Conservation (phyloP, 2,888 invertebrate species). For the Panorpa germanica region DNA sequence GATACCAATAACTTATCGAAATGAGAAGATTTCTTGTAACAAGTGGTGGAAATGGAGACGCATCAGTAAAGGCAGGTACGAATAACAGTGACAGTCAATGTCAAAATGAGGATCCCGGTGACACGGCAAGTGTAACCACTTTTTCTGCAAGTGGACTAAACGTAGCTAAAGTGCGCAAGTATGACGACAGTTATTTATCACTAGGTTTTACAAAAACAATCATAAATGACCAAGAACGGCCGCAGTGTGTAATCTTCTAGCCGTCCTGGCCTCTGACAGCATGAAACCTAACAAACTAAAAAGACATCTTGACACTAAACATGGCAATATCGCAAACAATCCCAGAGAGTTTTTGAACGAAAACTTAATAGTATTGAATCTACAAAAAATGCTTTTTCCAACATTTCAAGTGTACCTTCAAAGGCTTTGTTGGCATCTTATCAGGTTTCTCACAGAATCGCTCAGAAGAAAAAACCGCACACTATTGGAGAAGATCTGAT, state of each 20-base stretch:
- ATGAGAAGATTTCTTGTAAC: too few relatives aligned
- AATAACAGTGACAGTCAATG: too few relatives aligned
- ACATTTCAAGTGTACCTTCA: slow-evolving; percentile 10
- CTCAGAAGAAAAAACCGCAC: slow-evolving; percentile 9
- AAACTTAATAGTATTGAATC: slow-evolving; percentile 11
- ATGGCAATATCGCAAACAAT: slow-evolving; percentile 11
- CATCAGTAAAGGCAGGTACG: too few relatives aligned
- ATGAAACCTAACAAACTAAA: slow-evolving; percentile 12
- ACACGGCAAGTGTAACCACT: too few relatives aligned
- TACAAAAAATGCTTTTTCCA: slow-evolving; percentile 11
- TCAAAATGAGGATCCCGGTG: too few relatives aligned
- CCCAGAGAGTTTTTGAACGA: slow-evolving; percentile 12
- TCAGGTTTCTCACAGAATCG: slow-evolving; percentile 12
- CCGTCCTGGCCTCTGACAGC: slow-evolving; percentile 10
- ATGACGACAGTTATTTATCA: slow-evolving; percentile 11
- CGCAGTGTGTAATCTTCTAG: slow-evolving; percentile 12
- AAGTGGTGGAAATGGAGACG: too few relatives aligned
- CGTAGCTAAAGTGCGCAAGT: too few relatives aligned
- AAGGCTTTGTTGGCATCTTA: slow-evolving; percentile 12
- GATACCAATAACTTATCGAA: too few relatives aligned
- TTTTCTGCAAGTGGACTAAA: too few relatives aligned
- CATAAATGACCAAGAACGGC: slow-evolving; percentile 10
- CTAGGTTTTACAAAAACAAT: slow-evolving; percentile 10
- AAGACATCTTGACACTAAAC: slow-evolving; percentile 12
- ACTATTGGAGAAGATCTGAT: slow-evolving; percentile 11